Evolutionary conservation across 2,797 vertebrate species (phyloP).

Genomic region (Sebastes alutus): DNA sequence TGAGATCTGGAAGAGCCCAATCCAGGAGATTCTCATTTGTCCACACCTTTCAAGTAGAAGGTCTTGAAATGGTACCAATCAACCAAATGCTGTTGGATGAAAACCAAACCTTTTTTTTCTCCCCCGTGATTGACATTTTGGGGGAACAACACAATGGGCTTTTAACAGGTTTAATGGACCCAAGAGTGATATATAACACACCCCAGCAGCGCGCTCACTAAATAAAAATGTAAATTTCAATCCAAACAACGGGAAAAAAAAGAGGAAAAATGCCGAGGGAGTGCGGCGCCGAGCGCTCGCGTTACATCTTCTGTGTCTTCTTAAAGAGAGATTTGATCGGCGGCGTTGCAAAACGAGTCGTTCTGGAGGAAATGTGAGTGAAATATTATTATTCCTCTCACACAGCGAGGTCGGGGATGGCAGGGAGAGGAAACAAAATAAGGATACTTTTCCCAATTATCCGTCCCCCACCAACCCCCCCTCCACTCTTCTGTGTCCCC

Average conservation of each 20-base stretch:
- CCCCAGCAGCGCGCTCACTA: conserved; percentile 18
- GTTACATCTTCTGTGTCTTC: conserved; percentile 4
- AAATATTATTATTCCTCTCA: conserved; percentile 26
- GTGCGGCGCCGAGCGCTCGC: neutral
- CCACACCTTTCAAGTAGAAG: conserved; percentile 50
- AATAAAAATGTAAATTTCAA: conserved; percentile 63
- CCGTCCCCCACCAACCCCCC: neutral
- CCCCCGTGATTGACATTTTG: conserved; percentile 57
- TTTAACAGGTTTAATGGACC: conserved; percentile 67
- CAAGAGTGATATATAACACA: conserved; percentile 47
- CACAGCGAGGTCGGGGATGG: neutral
- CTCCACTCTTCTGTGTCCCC: conserved; percentile 47
- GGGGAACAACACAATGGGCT: conserved; percentile 64
- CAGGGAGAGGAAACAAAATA: conserved; percentile 60
- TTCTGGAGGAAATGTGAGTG: conserved; percentile 18
- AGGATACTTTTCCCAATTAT: conserved; percentile 62
- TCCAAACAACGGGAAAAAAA: conserved; percentile 37
- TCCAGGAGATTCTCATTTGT: conserved; percentile 32
- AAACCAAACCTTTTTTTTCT: conserved; percentile 44
- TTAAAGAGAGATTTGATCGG: conserved; percentile 18
- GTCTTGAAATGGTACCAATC: conserved; percentile 53
- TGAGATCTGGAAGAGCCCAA: conserved; percentile 61
- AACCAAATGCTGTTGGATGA: conserved; percentile 41
- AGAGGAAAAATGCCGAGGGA: conserved; percentile 12
- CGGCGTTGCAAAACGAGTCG: neutral